Conservation (phyloP, 2,113 vertebrate species). For the Nycticebus coucang region DNA sequence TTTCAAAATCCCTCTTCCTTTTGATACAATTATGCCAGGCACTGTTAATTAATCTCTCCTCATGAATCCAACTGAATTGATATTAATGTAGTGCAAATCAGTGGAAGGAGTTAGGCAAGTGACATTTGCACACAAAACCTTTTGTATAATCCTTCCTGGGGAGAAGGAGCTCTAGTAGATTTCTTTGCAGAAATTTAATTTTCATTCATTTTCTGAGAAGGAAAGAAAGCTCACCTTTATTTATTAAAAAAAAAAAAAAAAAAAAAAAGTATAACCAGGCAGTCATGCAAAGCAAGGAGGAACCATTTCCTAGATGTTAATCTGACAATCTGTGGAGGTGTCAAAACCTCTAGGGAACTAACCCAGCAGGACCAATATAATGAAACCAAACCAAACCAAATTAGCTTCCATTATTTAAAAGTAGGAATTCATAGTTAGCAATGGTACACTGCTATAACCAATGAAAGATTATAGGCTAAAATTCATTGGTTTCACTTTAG, state of each 20-base stretch:
- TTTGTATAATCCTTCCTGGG: constrained; percentile 33
- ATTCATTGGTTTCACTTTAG: constrained; percentile 17
- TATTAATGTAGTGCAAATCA: constrained; percentile 43
- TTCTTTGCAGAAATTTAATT: neutral
- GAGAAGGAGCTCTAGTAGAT: neutral
- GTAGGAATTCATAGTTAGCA: constrained; percentile 45
- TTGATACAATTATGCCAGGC: constrained; percentile 20
- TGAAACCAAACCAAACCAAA: constrained; percentile 60
- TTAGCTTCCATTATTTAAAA: constrained; percentile 57
- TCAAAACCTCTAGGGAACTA: constrained; percentile 20
- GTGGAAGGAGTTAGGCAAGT: constrained; percentile 26
- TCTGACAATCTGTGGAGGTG: neutral
- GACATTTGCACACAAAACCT: constrained; percentile 38
- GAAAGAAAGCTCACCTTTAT: constrained; percentile 30
- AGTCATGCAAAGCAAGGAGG: neutral
- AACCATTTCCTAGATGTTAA: neutral
- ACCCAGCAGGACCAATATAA: neutral
- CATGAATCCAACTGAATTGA: neutral
- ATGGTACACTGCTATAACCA: neutral
- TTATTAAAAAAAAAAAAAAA: neutral
- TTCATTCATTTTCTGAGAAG: neutral
- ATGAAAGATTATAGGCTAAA: constrained; percentile 33
- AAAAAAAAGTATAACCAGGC: neutral
- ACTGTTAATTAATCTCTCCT: constrained; percentile 40
- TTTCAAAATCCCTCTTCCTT: constrained; percentile 14